Base-by-base conservation (phyloP, 2,113 vertebrate genomes). In the Callopanchax toddi region DNA sequence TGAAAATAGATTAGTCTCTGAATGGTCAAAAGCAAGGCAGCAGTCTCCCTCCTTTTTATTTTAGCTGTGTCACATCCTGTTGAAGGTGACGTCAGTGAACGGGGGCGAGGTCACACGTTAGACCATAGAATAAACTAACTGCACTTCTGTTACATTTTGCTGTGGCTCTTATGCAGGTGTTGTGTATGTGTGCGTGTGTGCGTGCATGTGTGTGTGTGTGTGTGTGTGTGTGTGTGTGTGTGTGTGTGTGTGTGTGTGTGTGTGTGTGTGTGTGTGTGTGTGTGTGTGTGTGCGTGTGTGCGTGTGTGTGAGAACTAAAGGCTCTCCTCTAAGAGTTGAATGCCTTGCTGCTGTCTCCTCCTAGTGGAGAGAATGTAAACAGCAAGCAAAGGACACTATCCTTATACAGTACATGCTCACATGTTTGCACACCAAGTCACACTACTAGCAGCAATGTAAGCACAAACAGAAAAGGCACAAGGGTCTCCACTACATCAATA, bases 141-240 rank as follows among this genome's bases (percentile, higher is more conserved):
- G 85, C 86, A 88, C 82, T 83, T 79, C 74, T 86, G 84, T 88
- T 91, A 75, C 79, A 69, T 89, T 86, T 89, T 79, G 79, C 84
- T 82, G 88, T 85, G 88, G 86, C 77, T 88, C 79, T 86, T 84
- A 86, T 81, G 82, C 77, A 81, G 85, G 67, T 52, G 65, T 71
- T 77, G 62, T 26, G 64, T 84, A 22, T 58, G 76, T 2, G 71
- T n/a, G n/a, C n/a, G n/a, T n/a, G n/a, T n/a, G n/a, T n/a, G n/a
- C n/a, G n/a, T 67, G 55, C 42, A 39, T 53, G 23, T 26, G 22
- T 51, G 63, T 45, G 32, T 54, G 54, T 45, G 43, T 9, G 72
- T n/a, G 43, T 32, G 59, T 7, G 67, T 16, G 71, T 11, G 59
- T 2, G 71, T 7, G 66, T n/a, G 67, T 44, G 40, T 7, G 67